phyloP scores from a whole-genome alignment of 2,113 vertebrate genomes.

The Prunella himalayana region DNA sequence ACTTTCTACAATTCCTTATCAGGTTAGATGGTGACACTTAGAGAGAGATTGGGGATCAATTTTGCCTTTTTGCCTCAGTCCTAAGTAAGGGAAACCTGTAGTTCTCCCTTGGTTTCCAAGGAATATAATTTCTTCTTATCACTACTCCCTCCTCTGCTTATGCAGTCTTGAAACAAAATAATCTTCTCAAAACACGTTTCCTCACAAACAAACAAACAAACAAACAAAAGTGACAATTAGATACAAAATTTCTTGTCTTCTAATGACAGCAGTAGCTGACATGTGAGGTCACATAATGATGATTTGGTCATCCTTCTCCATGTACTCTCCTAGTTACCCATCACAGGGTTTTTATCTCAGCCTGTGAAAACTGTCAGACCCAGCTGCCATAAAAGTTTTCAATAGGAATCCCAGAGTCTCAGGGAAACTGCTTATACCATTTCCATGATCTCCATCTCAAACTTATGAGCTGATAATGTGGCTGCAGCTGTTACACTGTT shows the following conservation, averaged over 20 bases:
- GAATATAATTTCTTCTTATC: not conserved
- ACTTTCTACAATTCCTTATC: slow-evolving; percentile 15
- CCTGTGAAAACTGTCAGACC: not conserved
- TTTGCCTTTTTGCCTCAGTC: not conserved
- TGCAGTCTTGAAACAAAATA: not conserved
- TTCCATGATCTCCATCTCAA: not conserved
- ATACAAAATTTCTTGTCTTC: not conserved
- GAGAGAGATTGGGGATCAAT: not conserved
- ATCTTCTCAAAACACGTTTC: not conserved
- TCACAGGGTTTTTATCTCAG: not conserved
- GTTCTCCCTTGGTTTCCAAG: not conserved
- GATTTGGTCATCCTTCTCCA: not conserved
- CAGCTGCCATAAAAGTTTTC: not conserved
- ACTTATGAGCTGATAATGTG: not conserved
- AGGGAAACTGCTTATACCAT: not conserved
- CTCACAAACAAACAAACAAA: not conserved
- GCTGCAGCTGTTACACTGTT: not conserved
- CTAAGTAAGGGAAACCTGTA: not conserved
- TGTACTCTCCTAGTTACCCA: not conserved
- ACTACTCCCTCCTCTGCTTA: not conserved
- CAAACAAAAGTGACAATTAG: not conserved
- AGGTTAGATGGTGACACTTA: not conserved
- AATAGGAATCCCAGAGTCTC: not conserved
- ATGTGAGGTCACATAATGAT: not conserved
- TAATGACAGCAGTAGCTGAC: not conserved